Percentiles rank a stretch among this genome's conserved stretches.
These are phyloP conservation scores for Esox masquinongy DNA, from an alignment of 2,797 vertebrate species.

Conservation along the genomic window DNA sequence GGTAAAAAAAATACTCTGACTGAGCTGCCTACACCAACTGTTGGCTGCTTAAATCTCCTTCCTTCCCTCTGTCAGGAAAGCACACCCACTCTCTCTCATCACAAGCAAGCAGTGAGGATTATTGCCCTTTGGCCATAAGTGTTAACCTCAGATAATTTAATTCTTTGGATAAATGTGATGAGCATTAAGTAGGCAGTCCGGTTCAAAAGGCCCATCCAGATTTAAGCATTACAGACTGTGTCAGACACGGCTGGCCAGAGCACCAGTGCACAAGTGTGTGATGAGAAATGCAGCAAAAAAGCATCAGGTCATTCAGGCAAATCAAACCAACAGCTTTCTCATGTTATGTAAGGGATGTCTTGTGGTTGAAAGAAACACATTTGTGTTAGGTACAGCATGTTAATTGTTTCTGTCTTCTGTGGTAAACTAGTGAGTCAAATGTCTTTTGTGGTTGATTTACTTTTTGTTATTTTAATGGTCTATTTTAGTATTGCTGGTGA, in stretches of 20 bases:
- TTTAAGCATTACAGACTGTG: background rate
- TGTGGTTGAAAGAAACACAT: slow-evolving; percentile 12
- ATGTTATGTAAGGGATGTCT: slow-evolving; percentile 38
- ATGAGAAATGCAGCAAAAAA: slow-evolving; percentile 16
- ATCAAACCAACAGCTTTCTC: background rate
- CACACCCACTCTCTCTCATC: background rate
- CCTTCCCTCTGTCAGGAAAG: slow-evolving; percentile 3
- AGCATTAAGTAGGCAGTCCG: background rate
- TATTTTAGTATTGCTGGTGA: slow-evolving; percentile 41
- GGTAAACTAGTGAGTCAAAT: background rate
- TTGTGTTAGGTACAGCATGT: slow-evolving; percentile 7
- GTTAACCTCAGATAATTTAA: background rate
- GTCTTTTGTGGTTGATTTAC: background rate
- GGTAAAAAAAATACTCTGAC: too few relatives aligned
- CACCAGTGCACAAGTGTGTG: background rate
- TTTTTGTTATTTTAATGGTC: slow-evolving; percentile 20
- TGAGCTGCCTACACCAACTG: background rate
- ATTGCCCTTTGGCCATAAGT: background rate
- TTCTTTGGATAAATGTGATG: background rate
- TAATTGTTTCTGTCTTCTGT: slow-evolving; percentile 14
- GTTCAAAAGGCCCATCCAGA: background rate
- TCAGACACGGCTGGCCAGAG: background rate
- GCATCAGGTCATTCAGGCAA: slow-evolving; percentile 7
- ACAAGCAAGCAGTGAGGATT: background rate
- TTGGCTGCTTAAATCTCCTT: slow-evolving; percentile 12